Conservation (phyloP, 2,888 invertebrate genomes). For the Spodoptera exigua region DNA sequence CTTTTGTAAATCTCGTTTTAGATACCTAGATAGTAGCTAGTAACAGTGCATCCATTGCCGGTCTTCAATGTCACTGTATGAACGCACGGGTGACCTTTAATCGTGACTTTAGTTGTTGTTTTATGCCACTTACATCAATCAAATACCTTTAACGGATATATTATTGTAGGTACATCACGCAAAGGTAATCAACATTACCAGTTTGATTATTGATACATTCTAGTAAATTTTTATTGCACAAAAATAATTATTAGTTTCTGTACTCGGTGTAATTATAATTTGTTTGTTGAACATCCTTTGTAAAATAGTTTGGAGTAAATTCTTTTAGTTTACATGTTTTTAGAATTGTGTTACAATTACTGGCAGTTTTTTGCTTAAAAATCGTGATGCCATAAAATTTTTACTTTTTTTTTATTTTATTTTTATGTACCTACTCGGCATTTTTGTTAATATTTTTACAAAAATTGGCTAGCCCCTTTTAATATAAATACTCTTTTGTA, state of each 20-base stretch:
- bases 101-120: slow-evolving; percentile 8
- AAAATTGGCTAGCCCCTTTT: slow-evolving; percentile 6
- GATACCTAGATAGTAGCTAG: background rate
- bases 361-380: slow-evolving; percentile 1
- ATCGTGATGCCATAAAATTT: slow-evolving; percentile 6
- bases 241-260: no score
- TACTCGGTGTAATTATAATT: background rate
- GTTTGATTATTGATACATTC: no score
- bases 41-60: slow-evolving; percentile 13
- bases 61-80: slow-evolving; percentile 26
- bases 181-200: background rate
- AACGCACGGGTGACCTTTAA: slow-evolving; percentile 38
- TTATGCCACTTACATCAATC: slow-evolving; percentile 15
- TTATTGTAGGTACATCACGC: slow-evolving; percentile 23
- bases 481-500: background rate
- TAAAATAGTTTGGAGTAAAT: background rate
- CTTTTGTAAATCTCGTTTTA: no score
- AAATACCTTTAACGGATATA: slow-evolving; percentile 28
- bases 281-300: no score
- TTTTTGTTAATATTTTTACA: background rate
- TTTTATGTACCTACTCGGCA: slow-evolving; percentile 7
- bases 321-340: background rate
- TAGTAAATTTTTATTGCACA: no score
- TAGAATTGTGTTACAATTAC: background rate
- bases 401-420: slow-evolving; percentile 14